phyloP scores from a whole-genome alignment of 2,797 vertebrate species.

The Aselliscus stoliczkanus region DNA sequence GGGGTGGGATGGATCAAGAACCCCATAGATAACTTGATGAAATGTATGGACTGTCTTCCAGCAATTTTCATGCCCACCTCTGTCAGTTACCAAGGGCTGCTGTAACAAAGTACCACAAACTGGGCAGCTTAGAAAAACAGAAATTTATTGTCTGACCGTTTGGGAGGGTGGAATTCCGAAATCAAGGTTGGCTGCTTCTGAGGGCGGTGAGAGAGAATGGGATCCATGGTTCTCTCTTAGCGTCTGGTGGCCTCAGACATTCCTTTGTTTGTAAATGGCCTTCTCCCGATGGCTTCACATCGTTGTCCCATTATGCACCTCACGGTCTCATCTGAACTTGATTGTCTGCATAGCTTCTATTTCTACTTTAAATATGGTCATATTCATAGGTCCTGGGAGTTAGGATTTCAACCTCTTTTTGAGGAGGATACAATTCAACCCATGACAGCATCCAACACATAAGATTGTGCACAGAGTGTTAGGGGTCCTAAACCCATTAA shows the following conservation, averaged over 20 bases:
- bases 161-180: no score
- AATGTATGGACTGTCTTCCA: neutral
- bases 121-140: neutral
- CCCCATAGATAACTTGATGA: neutral
- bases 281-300: neutral
- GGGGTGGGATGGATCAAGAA: neutral
- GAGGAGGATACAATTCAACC: neutral
- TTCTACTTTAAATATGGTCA: neutral
- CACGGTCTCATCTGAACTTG: neutral
- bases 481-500: neutral
- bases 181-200: neutral
- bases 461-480: neutral
- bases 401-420: neutral
- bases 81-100: neutral
- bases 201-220: neutral
- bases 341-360: neutral
- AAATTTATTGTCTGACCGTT: neutral
- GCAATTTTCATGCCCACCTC: neutral
- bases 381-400: no score
- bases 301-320: fast-evolving
- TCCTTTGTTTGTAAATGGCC: neutral
- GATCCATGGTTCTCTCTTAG: neutral
- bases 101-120: fast-evolving
- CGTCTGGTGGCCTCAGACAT: neutral
- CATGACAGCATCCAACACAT: neutral